Base-by-base conservation (phyloP, 1,140 invertebrate species). In the Melipona quadrifasciata region DNA sequence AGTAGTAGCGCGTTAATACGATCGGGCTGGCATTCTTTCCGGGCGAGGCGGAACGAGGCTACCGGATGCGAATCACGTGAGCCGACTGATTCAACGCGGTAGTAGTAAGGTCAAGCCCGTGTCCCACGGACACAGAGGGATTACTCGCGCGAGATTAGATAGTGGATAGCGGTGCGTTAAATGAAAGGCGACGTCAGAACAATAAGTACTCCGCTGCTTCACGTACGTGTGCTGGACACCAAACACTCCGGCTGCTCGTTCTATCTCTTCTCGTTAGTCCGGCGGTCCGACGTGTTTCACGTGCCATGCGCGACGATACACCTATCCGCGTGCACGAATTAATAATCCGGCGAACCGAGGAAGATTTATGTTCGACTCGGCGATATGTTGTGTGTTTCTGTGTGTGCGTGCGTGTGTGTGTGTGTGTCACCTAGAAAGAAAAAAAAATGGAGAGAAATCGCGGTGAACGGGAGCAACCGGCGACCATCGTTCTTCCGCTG, bases 141-240 rank as follows among this genome's bases (percentile, higher is more conserved):
- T 89, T 90, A 90, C 81, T 85, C 80, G 71, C 51, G 79, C 64
- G 86, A 82, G 89, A 90, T 90, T 87, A 90, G 86, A 64, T 83
- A 67, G 14, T 79, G 82, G 76, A 65, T 31, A 61, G 68, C 74
- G 79, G 76, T 67, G 68, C 61, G 82, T 86, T 87, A 89, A 89
- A 90, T 73, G 86, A 85, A 87, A 89, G 80, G 55, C 79, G 77
- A 83, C 87, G 82, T 89, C 79, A 53, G 81, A 77, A 67, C 57
- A 72, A 89, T 82, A 88, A 88, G 79, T 86, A 78, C 51, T 65
- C 73, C 8, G 70, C 80, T 78, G 74, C 67, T 86, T 83, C 57
- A n/a, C 74, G 80, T 86, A 82, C 80, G 83, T 84, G 81, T 65
- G 53, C 64, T 73, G 65, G 31, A 78, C 73, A 16, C 80, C 53